Conservation (phyloP, 2,113 vertebrate genomes). For the mouse (Mus musculus) region GRCm39 chr1:83847501-83848000, state of each 20-base stretch:
- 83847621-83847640: not conserved
- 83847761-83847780: constrained; percentile 2
- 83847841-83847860: not conserved
- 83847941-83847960: not conserved
- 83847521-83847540: constrained; percentile 54
- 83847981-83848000: not conserved
- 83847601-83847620: constrained; percentile 54
- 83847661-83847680: not conserved
- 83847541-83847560: constrained; percentile 36
- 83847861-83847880: not conserved
- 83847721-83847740: not conserved
- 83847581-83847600: constrained; percentile 64
- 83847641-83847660: not conserved
- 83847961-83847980: not conserved
- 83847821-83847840: not conserved
- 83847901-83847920: not conserved
- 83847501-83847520: constrained; percentile 28
- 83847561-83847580: constrained; percentile 53
- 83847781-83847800: not conserved
- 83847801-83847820: not conserved
- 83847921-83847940: not conserved
- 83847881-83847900: not conserved
- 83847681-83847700: constrained; percentile 25
- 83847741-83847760: not conserved
- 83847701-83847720: constrained; percentile 7